Conservation (phyloP, 2,113 vertebrate genomes). For the Pleuronectes platessa region DNA sequence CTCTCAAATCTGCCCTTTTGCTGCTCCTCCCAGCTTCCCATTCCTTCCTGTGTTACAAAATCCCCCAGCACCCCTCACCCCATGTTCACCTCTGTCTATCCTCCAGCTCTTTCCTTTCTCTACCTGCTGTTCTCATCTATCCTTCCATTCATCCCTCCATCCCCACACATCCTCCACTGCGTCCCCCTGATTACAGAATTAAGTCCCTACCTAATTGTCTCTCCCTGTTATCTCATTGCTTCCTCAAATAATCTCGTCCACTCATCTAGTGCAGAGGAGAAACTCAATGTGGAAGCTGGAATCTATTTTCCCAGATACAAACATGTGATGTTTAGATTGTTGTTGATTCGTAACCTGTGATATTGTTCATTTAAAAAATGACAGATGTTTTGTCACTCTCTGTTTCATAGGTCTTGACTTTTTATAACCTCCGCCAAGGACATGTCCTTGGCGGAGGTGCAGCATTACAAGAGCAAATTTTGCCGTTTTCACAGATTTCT, state of each 20-base stretch:
- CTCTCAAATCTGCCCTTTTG: conserved; percentile 11
- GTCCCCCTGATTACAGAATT: neutral
- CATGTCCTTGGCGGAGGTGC: too few species aligned
- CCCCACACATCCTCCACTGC: neutral
- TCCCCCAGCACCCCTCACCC: conserved; percentile 1
- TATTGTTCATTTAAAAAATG: too few species aligned
- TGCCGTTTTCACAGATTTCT: too few species aligned
- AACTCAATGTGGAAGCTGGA: conserved; percentile 1
- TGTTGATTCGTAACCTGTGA: neutral
- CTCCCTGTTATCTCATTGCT: neutral
- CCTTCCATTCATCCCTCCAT: neutral
- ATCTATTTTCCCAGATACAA: too few species aligned
- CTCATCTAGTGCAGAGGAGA: conserved; percentile 3
- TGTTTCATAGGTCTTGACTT: too few species aligned
- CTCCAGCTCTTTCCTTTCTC: neutral
- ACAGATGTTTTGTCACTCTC: too few species aligned
- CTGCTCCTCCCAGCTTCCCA: conserved; percentile 4
- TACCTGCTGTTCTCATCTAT: neutral
- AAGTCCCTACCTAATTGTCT: neutral
- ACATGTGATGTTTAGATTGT: neutral
- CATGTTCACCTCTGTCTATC: neutral
- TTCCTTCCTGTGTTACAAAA: neutral
- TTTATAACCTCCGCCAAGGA: too few species aligned
- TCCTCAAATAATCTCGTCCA: neutral
- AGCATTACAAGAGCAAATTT: too few species aligned